Percentiles rank a stretch among this genome's conserved stretches.
phyloP scores from a whole-genome alignment of 2,113 vertebrate genomes.

The Microtus richardsoni region DNA sequence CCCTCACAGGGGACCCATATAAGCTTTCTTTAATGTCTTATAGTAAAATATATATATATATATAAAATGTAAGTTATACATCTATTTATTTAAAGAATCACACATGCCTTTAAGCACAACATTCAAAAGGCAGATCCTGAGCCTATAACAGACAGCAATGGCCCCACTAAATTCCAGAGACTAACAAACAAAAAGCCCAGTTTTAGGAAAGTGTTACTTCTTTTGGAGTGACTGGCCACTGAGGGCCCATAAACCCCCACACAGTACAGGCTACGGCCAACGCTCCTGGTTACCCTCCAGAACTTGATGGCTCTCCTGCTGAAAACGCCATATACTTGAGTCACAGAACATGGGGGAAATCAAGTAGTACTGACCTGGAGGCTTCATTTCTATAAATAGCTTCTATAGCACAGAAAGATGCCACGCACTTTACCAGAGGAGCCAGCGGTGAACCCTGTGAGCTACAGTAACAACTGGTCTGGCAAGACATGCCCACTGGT shows the following conservation, averaged over 20 bases:
- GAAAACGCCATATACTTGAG: background rate
- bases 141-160: background rate
- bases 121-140: background rate
- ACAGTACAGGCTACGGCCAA: background rate
- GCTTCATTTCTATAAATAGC: background rate
- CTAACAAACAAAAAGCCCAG: background rate
- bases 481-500: background rate
- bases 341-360: background rate
- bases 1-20: background rate
- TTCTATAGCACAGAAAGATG: background rate
- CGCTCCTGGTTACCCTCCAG: background rate
- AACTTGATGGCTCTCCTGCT: background rate
- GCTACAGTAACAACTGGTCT: background rate
- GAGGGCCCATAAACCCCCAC: background rate
- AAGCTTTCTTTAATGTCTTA: background rate
- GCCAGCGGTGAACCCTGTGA: background rate
- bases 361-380: background rate
- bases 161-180: background rate
- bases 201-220: background rate
- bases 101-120: background rate
- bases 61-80: background rate
- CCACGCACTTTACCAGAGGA: background rate
- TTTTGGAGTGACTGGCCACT: background rate
- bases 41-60: background rate
- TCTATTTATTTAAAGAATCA: background rate